phyloP scores from a whole-genome alignment of 2,113 vertebrate species.

The Puma concolor region DNA sequence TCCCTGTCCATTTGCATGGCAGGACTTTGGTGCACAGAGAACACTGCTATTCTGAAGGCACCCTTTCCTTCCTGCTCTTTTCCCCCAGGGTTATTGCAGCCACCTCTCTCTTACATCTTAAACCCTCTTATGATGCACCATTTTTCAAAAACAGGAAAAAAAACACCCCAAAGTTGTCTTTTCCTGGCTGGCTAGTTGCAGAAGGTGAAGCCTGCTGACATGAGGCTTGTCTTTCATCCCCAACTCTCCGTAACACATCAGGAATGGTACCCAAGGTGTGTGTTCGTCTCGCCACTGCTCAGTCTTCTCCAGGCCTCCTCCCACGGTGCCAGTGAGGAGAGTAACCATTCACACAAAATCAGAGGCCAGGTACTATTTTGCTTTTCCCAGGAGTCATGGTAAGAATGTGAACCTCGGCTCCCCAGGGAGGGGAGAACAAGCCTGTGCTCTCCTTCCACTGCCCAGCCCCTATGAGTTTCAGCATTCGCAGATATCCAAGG shows the following conservation, averaged over 20 bases:
- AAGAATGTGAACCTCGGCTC: rapidly evolving
- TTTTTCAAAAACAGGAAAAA: background rate
- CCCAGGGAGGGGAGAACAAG: background rate
- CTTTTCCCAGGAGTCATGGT: background rate
- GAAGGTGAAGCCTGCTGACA: background rate
- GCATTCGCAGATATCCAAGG: rapidly evolving
- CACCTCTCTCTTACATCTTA: background rate
- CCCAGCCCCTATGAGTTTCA: background rate
- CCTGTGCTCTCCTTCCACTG: background rate
- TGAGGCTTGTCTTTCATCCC: background rate
- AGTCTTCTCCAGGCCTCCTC: background rate
- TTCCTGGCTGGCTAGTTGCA: background rate
- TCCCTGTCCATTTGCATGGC: rapidly evolving
- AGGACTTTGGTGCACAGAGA: background rate
- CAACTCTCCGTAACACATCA: background rate
- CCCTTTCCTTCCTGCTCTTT: background rate
- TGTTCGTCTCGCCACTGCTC: background rate
- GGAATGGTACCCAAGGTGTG: rapidly evolving
- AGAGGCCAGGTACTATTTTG: background rate
- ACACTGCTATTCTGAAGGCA: too few relatives aligned
- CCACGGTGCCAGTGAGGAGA: background rate
- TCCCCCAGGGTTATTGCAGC: background rate
- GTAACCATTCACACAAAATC: background rate
- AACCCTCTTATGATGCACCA: background rate
- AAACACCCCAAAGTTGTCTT: background rate